Conservation (phyloP, 2,797 vertebrate genomes). For the Anguilla anguilla region DNA sequence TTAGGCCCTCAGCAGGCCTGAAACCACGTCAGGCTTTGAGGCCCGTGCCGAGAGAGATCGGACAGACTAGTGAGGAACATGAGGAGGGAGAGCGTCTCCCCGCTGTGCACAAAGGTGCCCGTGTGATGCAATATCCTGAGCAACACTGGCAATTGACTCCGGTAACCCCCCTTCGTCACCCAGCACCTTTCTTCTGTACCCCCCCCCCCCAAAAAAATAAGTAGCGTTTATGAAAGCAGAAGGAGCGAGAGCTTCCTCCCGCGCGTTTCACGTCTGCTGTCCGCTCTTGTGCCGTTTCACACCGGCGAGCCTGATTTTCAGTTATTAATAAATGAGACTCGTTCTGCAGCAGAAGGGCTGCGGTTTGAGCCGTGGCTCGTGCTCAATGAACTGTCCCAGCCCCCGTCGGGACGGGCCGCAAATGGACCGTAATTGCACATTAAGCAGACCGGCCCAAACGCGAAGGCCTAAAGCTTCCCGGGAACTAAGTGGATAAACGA, state of each 20-base stretch:
- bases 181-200: background rate
- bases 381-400: background rate
- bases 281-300: background rate
- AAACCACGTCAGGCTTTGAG: too few relatives aligned
- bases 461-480: background rate
- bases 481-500: background rate
- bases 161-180: too few relatives aligned
- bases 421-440: background rate
- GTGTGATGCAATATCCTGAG: constrained; percentile 1
- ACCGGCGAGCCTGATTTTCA: background rate
- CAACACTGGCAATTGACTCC: background rate
- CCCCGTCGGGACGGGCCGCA: background rate
- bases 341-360: background rate
- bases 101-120: background rate
- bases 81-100: background rate
- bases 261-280: background rate
- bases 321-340: background rate
- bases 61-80: background rate
- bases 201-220: background rate
- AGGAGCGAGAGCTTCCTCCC: background rate
- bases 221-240: background rate
- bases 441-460: background rate
- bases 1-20: background rate
- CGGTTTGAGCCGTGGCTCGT: background rate
- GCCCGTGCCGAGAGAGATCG: background rate